Conservation (phyloP, 2,797 vertebrate genomes). For the Gadopsis bispinosus region DNA sequence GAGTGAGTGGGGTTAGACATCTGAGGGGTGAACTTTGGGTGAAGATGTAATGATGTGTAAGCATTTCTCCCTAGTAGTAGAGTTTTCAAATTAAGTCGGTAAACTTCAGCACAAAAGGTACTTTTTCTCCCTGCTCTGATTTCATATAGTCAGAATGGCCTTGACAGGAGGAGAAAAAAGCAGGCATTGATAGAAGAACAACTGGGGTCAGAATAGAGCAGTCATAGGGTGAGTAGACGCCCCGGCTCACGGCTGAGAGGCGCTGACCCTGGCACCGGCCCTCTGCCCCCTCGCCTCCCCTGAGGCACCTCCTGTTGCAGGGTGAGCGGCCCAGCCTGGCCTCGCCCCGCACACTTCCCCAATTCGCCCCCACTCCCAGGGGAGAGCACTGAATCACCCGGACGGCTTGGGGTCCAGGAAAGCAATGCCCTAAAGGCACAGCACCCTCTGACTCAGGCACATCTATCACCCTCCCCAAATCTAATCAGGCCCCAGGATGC, state of each 20-base stretch:
- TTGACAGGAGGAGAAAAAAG: conserved; percentile 79
- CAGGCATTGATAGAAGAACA: conserved; percentile 85
- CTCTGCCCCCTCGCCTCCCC: conserved; percentile 89
- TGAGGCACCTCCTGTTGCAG: conserved; percentile 85
- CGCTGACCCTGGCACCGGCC: conserved; percentile 89
- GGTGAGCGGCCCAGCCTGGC: conserved; percentile 76
- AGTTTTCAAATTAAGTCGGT: conserved; percentile 78
- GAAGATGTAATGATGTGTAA: conserved; percentile 71
- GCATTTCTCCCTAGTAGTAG: conserved; percentile 62
- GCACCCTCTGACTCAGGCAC: conserved; percentile 84
- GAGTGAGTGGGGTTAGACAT: conserved; percentile 32
- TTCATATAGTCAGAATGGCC: conserved; percentile 68
- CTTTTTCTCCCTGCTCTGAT: conserved; percentile 55
- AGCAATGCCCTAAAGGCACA: conserved; percentile 73
- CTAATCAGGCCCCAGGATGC: conserved; percentile 84
- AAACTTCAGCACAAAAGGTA: conserved; percentile 81
- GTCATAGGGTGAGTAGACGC: conserved; percentile 83
- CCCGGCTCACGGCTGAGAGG: conserved; percentile 78
- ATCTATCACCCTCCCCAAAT: conserved; percentile 87
- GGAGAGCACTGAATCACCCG: conserved; percentile 77
- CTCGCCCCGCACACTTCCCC: conserved; percentile 84
- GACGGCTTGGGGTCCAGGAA: conserved; percentile 63
- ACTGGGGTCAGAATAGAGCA: conserved; percentile 87
- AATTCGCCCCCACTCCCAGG: conserved; percentile 82
- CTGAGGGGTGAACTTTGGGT: conserved; percentile 59